Evolutionary conservation across 2,113 vertebrate genomes (phyloP), one percentile per base, ranked within the genome.

Genomic region (Oxygymnocypris stewartii): DNA sequence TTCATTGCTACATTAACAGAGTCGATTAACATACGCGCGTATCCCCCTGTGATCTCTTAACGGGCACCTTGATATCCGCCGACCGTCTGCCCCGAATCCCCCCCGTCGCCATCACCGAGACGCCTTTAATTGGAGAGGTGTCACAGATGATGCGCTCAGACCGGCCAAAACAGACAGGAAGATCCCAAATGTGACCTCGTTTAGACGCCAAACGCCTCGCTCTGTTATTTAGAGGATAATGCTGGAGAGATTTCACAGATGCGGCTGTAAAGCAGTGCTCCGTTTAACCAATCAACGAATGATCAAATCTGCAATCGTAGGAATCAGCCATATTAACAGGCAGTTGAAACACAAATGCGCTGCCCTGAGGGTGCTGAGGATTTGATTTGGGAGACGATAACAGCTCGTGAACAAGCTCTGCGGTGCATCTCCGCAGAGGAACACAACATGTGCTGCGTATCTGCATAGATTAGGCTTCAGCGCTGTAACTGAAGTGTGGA

Each of bases 1-100:
- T 95, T 95, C 94, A 94, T 94, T 94, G 94, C 93, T 92, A 94
- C 94, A 95, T 95, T 95, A 95, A 95, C 93, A 88, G 91, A 91
- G 92, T 92, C 94, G 93, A 95, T 95, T 95, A 94, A 92, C 95
- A 95, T 94, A 94, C 90, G 88, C 90, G 86, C 82, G 65, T 91
- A 92, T 90, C 75, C 91, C 92, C 90, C 88, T 85, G 88, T 92
- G 88, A 91, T 90, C 86, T 90, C 79, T 92, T 78, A 91, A 91
- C 84, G 88, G 90, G 88, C 91, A 86, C 84, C 90, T 82, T 91
- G 87, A 90, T 90, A 84, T 57, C 59, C 81, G 69, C 67, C 49
- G 85, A 71, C 84, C 86, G 77, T 81, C 81, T 84, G 71, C 65
- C 82, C 67, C 57, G n/a, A 61, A 61, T 61, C 57, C n/a, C 57